Base-by-base conservation (phyloP, 2,113 vertebrate species). In the Gambusia affinis region DNA sequence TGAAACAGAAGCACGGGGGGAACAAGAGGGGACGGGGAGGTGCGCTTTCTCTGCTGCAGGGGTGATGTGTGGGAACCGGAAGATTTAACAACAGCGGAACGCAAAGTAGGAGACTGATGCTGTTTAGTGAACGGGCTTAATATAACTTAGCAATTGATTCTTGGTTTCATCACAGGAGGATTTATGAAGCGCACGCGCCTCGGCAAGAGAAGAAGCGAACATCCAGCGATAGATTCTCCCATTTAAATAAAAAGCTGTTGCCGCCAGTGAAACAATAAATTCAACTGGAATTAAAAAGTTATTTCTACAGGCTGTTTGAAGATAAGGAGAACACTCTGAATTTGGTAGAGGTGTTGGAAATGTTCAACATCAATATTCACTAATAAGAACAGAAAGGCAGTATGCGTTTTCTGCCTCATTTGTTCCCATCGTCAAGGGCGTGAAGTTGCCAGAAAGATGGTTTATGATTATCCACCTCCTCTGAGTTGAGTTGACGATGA, bases 91-190 rank as follows among this genome's bases (percentile, higher is more conserved):
- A 44, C 44, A 72, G 37, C 61, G 65, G 33, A 67, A 80, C 60
- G 69, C 27, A 73, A 83, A 66, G 31, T 33, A 24, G 35, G 68
- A 73, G 35, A 77, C 57, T 64, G 64, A 80, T 80, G 74, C 35
- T n/a, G 42, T 70, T 57, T 42, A 64, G 44, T 42, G 27, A 67
- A 75, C 66, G 72, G 57, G 70, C 60, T 78, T 78, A 65, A 73
- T 75, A 19, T 73, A 71, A 67, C n/a, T 44, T 62, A 60, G 64
- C n/a, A 24, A 54, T 12, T 70, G 51, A 85, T 82, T 81, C 65
- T 76, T 14, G 44, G 44, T 47, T 47, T 47, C 17, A 47, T 19
- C 51, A 57, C 11, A 57, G 8, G 22, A 57, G 51, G 24, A n/a
- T 57, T 57, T n/a, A 57, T 57, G 51, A 57, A 17, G 24, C 1